A percentile compares a stretch with the other conserved stretches of the same genome.
Evolutionary conservation across 2,113 vertebrate species (phyloP).

Genomic region (Isurus oxyrinchus): DNA sequence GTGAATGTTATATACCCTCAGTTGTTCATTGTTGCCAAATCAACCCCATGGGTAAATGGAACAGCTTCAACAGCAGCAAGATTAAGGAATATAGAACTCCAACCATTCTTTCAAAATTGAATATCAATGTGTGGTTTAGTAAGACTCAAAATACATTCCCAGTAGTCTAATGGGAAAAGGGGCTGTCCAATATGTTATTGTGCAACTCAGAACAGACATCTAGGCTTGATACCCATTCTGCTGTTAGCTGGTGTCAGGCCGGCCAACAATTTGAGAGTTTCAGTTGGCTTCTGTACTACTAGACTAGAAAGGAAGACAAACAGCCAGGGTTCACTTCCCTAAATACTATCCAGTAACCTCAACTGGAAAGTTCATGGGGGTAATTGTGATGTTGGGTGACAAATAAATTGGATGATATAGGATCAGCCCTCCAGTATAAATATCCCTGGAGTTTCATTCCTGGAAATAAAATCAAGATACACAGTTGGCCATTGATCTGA

Average conservation of each 20-base stretch:
- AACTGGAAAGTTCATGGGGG: too few species aligned
- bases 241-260: not conserved
- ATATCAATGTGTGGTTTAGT: not conserved
- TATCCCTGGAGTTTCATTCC: not conserved
- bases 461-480: not conserved
- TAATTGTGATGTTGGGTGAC: too few species aligned
- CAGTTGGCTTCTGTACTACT: not conserved
- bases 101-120: not conserved
- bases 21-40: not conserved
- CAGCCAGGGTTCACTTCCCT: not conserved
- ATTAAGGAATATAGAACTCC: not conserved
- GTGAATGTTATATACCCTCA: not conserved
- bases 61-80: not conserved
- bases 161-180: not conserved
- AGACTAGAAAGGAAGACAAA: not conserved
- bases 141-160: not conserved
- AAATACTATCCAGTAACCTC: too few species aligned
- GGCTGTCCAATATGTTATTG: not conserved
- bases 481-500: not conserved
- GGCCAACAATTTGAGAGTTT: not conserved
- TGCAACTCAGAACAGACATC: not conserved
- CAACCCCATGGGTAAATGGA: not conserved
- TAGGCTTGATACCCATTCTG: not conserved
- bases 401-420: not conserved
- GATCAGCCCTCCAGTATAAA: not conserved